Evolutionary conservation across 2,888 invertebrate species (phyloP).

Genomic region (Hirtodrosophila histrioides): DNA sequence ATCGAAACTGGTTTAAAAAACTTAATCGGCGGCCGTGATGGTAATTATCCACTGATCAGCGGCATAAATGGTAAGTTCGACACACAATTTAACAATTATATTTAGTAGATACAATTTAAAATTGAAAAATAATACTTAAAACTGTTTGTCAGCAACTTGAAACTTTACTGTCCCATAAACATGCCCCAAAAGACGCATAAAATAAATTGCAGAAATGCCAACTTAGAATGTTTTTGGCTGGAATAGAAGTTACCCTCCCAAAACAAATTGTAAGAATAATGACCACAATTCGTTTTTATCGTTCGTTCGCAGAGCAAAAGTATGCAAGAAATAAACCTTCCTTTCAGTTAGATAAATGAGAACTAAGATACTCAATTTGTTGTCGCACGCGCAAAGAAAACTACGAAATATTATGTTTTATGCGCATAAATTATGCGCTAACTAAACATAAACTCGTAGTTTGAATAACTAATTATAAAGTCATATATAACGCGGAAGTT

Average conservation of each 20-base stretch:
- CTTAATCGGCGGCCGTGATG: constrained; percentile 91
- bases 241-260: neutral
- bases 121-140: neutral
- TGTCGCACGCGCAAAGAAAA: too few species aligned
- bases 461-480: too few species aligned
- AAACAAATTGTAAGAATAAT: too few species aligned
- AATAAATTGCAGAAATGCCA: neutral
- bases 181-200: neutral
- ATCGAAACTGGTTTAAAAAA: constrained; percentile 94
- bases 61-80: constrained; percentile 87
- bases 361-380: too few species aligned
- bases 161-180: neutral
- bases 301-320: too few species aligned
- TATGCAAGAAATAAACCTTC: too few species aligned
- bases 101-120: neutral
- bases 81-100: neutral
- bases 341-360: too few species aligned
- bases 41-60: constrained; percentile 91
- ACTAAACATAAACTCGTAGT: too few species aligned
- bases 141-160: constrained; percentile 1
- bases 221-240: neutral
- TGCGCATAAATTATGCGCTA: too few species aligned
- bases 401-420: too few species aligned
- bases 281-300: too few species aligned
- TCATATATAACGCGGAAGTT: too few species aligned